Conservation (phyloP, 2,113 vertebrate genomes). For the Murina feae region DNA sequence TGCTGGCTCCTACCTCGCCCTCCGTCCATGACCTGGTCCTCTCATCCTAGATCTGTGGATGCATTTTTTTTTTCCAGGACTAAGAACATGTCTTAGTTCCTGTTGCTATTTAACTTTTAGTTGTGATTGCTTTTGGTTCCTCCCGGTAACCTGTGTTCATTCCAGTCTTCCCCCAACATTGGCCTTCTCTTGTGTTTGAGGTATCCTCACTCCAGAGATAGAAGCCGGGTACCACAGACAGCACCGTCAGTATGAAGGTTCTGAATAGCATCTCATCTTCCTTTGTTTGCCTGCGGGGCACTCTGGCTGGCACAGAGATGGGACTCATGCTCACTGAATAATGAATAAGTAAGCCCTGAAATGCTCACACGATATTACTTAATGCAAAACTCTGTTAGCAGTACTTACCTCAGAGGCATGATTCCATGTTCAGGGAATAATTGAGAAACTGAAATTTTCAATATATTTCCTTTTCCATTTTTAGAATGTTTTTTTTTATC, state of each 20-base stretch:
- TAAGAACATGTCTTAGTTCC: background rate
- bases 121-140: background rate
- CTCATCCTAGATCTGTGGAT: background rate
- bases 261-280: background rate
- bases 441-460: background rate
- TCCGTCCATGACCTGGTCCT: background rate
- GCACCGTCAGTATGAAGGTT: background rate
- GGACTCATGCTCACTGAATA: background rate
- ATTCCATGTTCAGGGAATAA: background rate
- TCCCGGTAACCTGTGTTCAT: background rate
- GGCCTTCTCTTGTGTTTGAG: background rate
- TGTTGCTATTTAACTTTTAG: background rate
- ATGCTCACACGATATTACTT: background rate
- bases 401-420: background rate
- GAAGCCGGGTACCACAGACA: background rate
- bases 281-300: background rate
- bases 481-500: background rate
- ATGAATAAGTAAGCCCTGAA: background rate
- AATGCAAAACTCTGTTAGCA: background rate
- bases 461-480: background rate
- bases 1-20: no score
- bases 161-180: background rate
- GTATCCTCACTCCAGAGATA: background rate
- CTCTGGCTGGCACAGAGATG: background rate
- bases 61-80: background rate